Percentiles rank a stretch among this genome's conserved stretches.
phyloP scores from a whole-genome alignment of 2,888 invertebrate species.

The Sinohyriopsis cumingii region DNA sequence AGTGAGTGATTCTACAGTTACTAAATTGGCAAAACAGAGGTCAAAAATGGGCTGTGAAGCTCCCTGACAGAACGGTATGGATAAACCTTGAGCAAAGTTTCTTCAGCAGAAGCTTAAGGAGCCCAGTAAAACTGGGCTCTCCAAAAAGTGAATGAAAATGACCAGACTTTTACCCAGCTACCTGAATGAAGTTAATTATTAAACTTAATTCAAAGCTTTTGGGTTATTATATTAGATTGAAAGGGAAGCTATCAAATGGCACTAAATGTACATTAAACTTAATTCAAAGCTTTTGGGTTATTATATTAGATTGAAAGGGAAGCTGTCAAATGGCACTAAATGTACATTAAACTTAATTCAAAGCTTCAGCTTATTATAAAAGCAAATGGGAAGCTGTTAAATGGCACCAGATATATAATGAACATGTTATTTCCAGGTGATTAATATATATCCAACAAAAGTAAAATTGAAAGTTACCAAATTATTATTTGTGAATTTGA shows the following conservation, averaged over 20 bases:
- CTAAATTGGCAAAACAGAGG: too few relatives aligned
- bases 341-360: not conserved
- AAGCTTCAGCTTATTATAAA: not conserved
- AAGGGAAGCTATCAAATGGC: not conserved
- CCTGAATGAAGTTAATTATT: too few relatives aligned
- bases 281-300: not conserved
- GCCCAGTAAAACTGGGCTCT: too few relatives aligned
- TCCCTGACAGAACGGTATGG: too few relatives aligned
- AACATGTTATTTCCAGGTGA: slow-evolving; percentile 46
- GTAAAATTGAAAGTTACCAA: not conserved
- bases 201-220: not conserved
- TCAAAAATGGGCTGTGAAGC: too few relatives aligned
- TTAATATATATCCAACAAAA: slow-evolving; percentile 42
- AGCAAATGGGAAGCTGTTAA: too few relatives aligned
- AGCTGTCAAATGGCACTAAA: not conserved
- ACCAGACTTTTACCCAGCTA: too few relatives aligned
- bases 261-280: not conserved
- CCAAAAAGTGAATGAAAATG: too few relatives aligned
- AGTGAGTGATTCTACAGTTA: too few relatives aligned
- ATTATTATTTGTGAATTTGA: not conserved
- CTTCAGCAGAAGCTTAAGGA: too few relatives aligned
- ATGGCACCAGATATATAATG: not conserved
- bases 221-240: not conserved
- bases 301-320: not conserved
- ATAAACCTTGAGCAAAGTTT: too few relatives aligned